These are phyloP conservation scores for Polyodon spathula DNA, from an alignment of 2,113 vertebrate species.

Conservation along the genomic window DNA sequence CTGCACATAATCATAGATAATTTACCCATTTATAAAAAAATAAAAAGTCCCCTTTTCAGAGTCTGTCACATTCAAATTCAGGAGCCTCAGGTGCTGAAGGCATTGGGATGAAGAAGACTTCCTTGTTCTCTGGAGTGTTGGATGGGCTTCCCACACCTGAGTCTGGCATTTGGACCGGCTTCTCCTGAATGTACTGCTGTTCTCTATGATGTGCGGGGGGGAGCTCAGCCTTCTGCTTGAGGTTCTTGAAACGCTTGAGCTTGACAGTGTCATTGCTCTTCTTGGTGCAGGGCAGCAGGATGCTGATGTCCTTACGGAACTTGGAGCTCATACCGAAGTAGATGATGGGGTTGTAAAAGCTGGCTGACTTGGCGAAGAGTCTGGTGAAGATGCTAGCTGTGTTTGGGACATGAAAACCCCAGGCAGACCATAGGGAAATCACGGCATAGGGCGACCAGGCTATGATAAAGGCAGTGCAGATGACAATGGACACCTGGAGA, in stretches of 20 bases:
- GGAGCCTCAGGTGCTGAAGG: constrained; percentile 38
- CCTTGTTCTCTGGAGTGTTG: constrained; percentile 41
- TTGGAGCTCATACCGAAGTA: constrained; percentile 76
- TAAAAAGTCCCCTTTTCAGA: constrained; percentile 27
- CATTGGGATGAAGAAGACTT: constrained; percentile 39
- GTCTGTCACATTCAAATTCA: constrained; percentile 61
- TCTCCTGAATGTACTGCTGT: constrained; percentile 30
- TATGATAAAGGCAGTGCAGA: constrained; percentile 69
- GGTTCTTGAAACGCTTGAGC: constrained; percentile 57
- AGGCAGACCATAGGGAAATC: constrained; percentile 70
- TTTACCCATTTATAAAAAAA: neutral
- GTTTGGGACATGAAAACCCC: constrained; percentile 56
- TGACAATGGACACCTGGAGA: constrained; percentile 60
- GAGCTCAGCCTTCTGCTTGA: constrained; percentile 53
- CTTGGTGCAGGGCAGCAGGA: constrained; percentile 50
- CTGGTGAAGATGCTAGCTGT: constrained; percentile 66
- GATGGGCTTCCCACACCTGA: constrained; percentile 50
- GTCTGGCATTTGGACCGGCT: constrained; percentile 35
- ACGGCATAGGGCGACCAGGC: constrained; percentile 71
- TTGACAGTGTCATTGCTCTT: constrained; percentile 53
- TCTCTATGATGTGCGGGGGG: constrained; percentile 30
- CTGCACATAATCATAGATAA: neutral
- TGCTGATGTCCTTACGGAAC: constrained; percentile 58
- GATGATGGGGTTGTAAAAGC: constrained; percentile 71
- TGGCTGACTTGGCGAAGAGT: constrained; percentile 70